Conservation (phyloP, 1,140 invertebrate species). For the Liolophura sinensis region DNA sequence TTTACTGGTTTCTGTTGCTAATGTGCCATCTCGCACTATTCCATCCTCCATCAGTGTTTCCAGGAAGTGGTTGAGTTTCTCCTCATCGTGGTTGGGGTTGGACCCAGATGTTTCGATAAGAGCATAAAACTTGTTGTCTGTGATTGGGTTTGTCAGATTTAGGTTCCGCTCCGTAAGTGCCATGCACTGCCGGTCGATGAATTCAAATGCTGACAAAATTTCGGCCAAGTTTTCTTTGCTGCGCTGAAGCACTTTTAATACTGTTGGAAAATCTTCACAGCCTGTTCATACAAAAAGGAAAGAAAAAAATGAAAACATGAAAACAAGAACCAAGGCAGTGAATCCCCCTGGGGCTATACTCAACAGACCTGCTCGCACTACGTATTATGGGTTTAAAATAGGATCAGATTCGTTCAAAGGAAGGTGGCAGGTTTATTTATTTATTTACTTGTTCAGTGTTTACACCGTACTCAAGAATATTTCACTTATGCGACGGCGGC, state of each 20-base stretch:
- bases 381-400: too few species aligned
- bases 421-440: too few species aligned
- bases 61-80: conserved; percentile 82
- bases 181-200: conserved; percentile 79
- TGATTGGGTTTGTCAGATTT: conserved; percentile 64
- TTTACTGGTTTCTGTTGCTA: conserved; percentile 77
- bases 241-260: conserved; percentile 74
- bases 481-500: neutral
- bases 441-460: too few species aligned
- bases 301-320: neutral
- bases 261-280: conserved; percentile 73
- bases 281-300: conserved; percentile 61
- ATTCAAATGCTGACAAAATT: conserved; percentile 91
- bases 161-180: conserved; percentile 66
- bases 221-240: conserved; percentile 79
- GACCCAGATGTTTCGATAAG: conserved; percentile 90
- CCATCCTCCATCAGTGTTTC: conserved; percentile 72
- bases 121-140: conserved; percentile 80
- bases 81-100: conserved; percentile 78
- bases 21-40: conserved; percentile 79
- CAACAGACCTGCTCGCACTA: too few species aligned
- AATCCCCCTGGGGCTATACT: too few species aligned
- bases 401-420: too few species aligned
- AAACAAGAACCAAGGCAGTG: too few species aligned
- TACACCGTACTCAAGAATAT: neutral